Percentiles rank a stretch among this genome's conserved stretches.
phyloP scores from a whole-genome alignment of 2,797 vertebrate genomes.

The Danio jaintianensis region DNA sequence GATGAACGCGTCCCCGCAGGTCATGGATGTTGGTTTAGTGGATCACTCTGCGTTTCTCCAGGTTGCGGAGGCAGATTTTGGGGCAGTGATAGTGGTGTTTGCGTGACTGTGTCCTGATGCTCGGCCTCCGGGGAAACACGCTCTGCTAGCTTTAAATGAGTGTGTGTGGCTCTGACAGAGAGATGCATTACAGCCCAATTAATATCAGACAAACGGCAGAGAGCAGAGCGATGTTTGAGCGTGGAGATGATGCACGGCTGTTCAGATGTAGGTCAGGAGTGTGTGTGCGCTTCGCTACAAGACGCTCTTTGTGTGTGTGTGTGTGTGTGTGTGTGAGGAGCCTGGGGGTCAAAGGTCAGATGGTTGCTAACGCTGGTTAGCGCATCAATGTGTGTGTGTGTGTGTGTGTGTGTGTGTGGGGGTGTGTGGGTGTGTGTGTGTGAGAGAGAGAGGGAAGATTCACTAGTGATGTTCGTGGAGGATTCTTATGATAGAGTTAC shows the following conservation, averaged over 20 bases:
- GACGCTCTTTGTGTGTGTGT: too few species aligned
- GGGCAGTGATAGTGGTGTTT: slow-evolving; percentile 51
- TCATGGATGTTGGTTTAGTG: not conserved
- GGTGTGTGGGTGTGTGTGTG: slow-evolving; percentile 23
- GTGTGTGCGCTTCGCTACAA: too few species aligned
- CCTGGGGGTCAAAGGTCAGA: slow-evolving; percentile 27
- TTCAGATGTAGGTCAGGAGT: too few species aligned
- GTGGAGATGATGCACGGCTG: too few species aligned
- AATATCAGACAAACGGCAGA: not conserved
- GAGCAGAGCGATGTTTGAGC: not conserved
- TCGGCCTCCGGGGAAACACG: slow-evolving; percentile 64
- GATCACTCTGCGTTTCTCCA: slow-evolving; percentile 28
- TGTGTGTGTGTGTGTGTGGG: slow-evolving; percentile 29
- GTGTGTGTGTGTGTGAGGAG: not conserved
- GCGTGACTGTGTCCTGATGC: slow-evolving; percentile 50
- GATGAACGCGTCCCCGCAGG: not conserved
- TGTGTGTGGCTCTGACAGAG: slow-evolving; percentile 43
- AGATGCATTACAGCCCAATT: slow-evolving; percentile 5
- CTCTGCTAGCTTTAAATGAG: slow-evolving; percentile 53
- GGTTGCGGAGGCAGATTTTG: slow-evolving; percentile 41
- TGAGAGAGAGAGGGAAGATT: not conserved
- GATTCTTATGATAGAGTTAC: slow-evolving; percentile 62
- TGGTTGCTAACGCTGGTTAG: slow-evolving; percentile 29
- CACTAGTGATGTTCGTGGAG: too few species aligned
- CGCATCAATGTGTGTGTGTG: slow-evolving; percentile 21